Evolutionary conservation across 2,797 vertebrate genomes (phyloP).

Genomic region (Girardinus metallicus): DNA sequence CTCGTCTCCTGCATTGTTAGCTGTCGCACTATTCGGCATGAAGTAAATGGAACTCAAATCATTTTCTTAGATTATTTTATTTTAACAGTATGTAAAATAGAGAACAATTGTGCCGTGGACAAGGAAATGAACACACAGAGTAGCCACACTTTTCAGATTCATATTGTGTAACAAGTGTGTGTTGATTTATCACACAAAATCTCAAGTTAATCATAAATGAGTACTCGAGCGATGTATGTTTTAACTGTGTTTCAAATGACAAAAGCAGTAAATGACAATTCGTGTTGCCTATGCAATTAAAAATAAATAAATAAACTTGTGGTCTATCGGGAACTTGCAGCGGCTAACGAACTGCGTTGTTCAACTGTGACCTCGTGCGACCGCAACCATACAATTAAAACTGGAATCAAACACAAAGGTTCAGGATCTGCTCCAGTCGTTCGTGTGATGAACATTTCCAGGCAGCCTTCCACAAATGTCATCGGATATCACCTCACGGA

Average conservation of each 20-base stretch:
- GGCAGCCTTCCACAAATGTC: conserved; percentile 49
- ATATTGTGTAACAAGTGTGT: not conserved
- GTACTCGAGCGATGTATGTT: not conserved
- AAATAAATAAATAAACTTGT: not conserved
- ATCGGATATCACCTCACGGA: conserved; percentile 39
- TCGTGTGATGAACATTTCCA: conserved; percentile 12
- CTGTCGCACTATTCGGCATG: not conserved
- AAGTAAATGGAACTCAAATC: not conserved
- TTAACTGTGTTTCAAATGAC: not conserved
- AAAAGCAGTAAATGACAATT: not conserved
- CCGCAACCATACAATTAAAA: not conserved
- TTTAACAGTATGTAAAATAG: not conserved
- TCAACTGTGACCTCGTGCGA: not conserved
- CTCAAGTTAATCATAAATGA: not conserved
- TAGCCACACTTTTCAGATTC: not conserved
- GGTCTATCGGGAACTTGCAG: not conserved
- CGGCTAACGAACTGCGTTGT: not conserved
- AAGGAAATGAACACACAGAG: not conserved
- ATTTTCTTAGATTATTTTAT: not conserved
- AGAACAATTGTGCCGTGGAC: not conserved
- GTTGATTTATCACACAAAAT: not conserved
- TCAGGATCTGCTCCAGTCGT: conserved; percentile 9
- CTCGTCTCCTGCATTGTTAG: conserved; percentile 5
- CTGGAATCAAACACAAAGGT: conserved; percentile 21
- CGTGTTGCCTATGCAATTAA: not conserved